These are phyloP conservation scores for Anticlea derivata DNA, from an alignment of 2,888 invertebrate species.

Conservation along the genomic window DNA sequence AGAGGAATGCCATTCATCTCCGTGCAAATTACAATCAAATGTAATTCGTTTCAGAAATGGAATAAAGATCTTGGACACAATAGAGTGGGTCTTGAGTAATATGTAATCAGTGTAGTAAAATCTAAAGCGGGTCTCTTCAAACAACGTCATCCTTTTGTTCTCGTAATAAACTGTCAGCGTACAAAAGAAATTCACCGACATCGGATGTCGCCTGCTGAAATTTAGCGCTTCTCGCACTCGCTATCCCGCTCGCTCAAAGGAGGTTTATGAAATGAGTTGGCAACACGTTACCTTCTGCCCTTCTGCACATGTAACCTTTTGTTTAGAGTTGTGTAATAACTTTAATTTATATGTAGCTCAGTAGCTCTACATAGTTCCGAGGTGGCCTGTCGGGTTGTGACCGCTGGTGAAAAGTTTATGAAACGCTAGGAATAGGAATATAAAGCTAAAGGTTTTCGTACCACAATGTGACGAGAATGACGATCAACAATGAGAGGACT, in stretches of 20 bases:
- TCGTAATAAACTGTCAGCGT: constrained; percentile 73
- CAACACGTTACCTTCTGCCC: constrained; percentile 41
- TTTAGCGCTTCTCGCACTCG: constrained; percentile 51
- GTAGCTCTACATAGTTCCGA: neutral
- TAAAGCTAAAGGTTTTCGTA: neutral
- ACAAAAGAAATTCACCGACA: constrained; percentile 73
- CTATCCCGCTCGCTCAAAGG: constrained; percentile 52
- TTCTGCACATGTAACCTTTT: constrained; percentile 22
- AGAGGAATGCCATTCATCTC: constrained; percentile 52
- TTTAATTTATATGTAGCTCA: neutral
- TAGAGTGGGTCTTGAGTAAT: constrained; percentile 66
- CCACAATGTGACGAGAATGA: neutral
- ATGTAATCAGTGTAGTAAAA: constrained; percentile 70
- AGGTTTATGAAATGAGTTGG: constrained; percentile 53
- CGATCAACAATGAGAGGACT: too few species aligned
- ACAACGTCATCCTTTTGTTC: constrained; percentile 72
- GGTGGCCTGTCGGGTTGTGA: constrained; percentile 3
- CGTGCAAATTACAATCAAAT: constrained; percentile 60
- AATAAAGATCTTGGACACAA: constrained; percentile 66
- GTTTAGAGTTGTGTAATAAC: constrained; percentile 25
- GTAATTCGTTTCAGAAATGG: constrained; percentile 62
- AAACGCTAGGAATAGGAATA: neutral
- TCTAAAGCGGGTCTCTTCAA: constrained; percentile 70
- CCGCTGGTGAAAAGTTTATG: neutral
- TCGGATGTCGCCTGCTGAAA: constrained; percentile 64